Evolutionary conservation across 2,113 vertebrate genomes (phyloP).

Genomic region (Gobiocypris rarus): DNA sequence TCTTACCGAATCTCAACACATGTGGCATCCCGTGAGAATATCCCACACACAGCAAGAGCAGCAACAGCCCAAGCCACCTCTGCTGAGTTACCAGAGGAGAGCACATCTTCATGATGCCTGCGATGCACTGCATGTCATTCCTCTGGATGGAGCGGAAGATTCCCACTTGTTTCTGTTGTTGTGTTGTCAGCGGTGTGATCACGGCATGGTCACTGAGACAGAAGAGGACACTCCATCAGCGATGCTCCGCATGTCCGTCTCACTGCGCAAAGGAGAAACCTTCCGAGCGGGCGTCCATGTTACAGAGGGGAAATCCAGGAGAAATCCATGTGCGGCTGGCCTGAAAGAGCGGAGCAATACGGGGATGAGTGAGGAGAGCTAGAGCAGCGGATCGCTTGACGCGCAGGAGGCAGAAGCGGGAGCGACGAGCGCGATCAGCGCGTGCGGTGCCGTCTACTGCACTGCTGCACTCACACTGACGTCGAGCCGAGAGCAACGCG

Average conservation of each 20-base stretch:
- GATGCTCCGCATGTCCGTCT: constrained; percentile 87
- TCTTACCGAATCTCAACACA: constrained; percentile 98
- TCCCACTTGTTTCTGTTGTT: constrained; percentile 80
- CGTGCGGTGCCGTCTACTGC: constrained; percentile 85
- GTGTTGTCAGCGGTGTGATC: constrained; percentile 80
- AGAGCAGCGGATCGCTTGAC: constrained; percentile 57
- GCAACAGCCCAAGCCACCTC: constrained; percentile 85
- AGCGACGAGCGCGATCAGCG: constrained; percentile 66
- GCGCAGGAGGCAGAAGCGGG: constrained; percentile 57
- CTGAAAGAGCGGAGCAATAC: constrained; percentile 73
- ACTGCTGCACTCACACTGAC: constrained; percentile 94
- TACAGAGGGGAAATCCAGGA: constrained; percentile 83
- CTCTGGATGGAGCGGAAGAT: constrained; percentile 79
- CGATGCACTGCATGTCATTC: constrained; percentile 79
- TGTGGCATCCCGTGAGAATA: constrained; percentile 95
- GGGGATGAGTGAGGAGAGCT: constrained; percentile 54
- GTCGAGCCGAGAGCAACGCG: constrained; percentile 80
- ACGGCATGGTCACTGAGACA: constrained; percentile 89
- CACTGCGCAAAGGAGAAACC: constrained; percentile 94
- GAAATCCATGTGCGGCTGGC: constrained; percentile 85
- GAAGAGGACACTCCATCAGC: constrained; percentile 85
- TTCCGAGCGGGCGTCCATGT: constrained; percentile 94
- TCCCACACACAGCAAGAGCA: constrained; percentile 91
- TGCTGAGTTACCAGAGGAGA: constrained; percentile 83
- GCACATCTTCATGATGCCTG: constrained; percentile 94